phyloP scores from a whole-genome alignment of 2,113 vertebrate genomes.

The Neomonachus schauinslandi region DNA sequence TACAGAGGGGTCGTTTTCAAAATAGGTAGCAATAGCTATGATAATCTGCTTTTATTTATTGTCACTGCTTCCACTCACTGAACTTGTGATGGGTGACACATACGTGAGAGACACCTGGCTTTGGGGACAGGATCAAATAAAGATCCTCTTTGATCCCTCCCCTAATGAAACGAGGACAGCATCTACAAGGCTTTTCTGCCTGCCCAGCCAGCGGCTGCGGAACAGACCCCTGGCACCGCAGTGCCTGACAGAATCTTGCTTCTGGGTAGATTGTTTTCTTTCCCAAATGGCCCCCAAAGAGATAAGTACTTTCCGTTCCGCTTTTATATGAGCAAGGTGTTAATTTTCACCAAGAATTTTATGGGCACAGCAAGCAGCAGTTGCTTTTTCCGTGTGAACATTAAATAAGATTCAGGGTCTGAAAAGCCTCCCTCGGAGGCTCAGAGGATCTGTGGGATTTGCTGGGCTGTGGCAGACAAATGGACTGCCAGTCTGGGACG shows the following conservation, averaged over 20 bases:
- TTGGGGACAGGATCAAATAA: background rate
- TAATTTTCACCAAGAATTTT: slow-evolving; percentile 16
- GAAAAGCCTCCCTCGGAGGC: background rate
- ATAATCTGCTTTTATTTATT: background rate
- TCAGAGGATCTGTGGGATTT: slow-evolving; percentile 52
- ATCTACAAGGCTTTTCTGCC: background rate
- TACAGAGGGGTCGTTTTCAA: background rate
- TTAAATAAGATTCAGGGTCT: slow-evolving; percentile 62
- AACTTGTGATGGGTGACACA: background rate
- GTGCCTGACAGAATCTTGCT: background rate
- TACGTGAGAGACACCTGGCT: background rate
- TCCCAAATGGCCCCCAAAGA: background rate
- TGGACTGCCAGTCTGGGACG: background rate
- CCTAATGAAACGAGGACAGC: background rate
- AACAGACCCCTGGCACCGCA: background rate
- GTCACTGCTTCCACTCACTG: background rate
- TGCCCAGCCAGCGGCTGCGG: fast-evolving
- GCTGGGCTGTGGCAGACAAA: background rate
- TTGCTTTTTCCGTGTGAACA: background rate
- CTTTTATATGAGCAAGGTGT: background rate
- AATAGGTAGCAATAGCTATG: background rate
- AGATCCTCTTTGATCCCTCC: background rate
- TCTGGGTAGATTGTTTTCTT: background rate
- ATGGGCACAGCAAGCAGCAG: background rate
- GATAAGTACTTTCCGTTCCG: background rate